Conservation (phyloP, 2,113 vertebrate genomes). For the Hippocampus abdominalis region DNA sequence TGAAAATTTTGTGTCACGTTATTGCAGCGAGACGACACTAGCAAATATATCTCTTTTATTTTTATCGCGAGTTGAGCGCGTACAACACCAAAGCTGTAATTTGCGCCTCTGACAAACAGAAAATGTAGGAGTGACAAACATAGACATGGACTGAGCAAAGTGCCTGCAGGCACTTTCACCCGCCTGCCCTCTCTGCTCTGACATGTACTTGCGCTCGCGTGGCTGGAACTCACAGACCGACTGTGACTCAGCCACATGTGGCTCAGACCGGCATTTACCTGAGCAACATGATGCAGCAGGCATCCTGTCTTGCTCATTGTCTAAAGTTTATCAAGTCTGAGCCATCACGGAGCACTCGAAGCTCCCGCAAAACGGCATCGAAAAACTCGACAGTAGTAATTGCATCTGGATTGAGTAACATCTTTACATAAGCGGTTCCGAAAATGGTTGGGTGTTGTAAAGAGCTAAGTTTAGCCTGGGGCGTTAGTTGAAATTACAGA, state of each 20-base stretch:
- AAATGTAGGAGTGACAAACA: conserved; percentile 9
- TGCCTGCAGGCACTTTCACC: conserved; percentile 53
- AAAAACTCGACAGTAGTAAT: not conserved
- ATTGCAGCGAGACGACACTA: no score
- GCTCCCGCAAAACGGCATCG: no score
- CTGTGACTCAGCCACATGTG: conserved; percentile 49
- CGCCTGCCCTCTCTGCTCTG: conserved; percentile 41
- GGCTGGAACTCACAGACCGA: conserved; percentile 29
- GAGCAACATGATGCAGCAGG: conserved; percentile 25
- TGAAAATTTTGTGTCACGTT: no score
- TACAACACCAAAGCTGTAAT: not conserved
- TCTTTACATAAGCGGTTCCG: not conserved
- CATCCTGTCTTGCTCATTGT: conserved; percentile 22
- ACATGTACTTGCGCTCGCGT: conserved; percentile 54
- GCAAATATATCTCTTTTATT: no score
- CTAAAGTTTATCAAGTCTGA: conserved; percentile 12
- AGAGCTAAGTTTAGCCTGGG: no score
- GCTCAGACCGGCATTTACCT: conserved; percentile 25
- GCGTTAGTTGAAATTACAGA: no score
- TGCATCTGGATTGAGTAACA: not conserved
- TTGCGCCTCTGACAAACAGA: not conserved
- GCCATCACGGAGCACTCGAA: no score
- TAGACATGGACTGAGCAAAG: conserved; percentile 15
- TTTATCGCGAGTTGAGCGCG: not conserved
- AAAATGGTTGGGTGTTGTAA: not conserved